Base-by-base conservation (phyloP, 37 sponge, comb jelly and placozoan species). In the Halisarca cf. caerulea region DNA sequence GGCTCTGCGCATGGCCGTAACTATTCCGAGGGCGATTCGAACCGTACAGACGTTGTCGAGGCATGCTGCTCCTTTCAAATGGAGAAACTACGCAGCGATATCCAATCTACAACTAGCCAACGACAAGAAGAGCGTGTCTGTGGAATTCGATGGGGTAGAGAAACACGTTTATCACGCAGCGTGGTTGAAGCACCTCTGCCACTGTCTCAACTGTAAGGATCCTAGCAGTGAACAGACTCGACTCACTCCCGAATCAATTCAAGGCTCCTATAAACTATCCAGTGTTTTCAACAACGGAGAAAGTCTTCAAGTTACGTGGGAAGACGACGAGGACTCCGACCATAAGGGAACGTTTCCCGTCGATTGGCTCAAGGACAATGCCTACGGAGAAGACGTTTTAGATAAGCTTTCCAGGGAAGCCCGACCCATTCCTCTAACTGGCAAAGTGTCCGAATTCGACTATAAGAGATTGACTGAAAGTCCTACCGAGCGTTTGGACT, bases 341-440 rank as follows among this genome's bases (percentile, higher is more conserved):
- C 77, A 74, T 41, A n/a, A 1, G 7, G 77, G 77, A 32, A 23
- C 36, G 44, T 39, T 36, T 6, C 44, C 77, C 45, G 6, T 74
- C 44, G 24, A 43, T 0, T 74, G 77, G 77, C 11, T 74, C 44
- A 43, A 44, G 36, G 77, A 74, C 15, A 74, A 74, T 43, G 77
- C 77, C 45, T 74, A 74, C 45, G 77, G 77, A 40, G 44, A 74
- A 41, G 77, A 74, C 3, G 24, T 44, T n/a, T n/a, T 74, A 9
- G 2, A 37, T 2, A 74, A 74, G 45, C 77, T 37, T 41, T 33
- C 77, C 3, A 40, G 42, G 0, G 77, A 74, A 40, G 77, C 77
- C 23, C 30, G 77, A 4, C 44, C 77, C 17, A 74, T 36, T 33
- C 38, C 42, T 9, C 44, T 74, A 41, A 5, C 45, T 40, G 77